Conservation (phyloP, 2,113 vertebrate genomes). For the Neotoma lepida region DNA sequence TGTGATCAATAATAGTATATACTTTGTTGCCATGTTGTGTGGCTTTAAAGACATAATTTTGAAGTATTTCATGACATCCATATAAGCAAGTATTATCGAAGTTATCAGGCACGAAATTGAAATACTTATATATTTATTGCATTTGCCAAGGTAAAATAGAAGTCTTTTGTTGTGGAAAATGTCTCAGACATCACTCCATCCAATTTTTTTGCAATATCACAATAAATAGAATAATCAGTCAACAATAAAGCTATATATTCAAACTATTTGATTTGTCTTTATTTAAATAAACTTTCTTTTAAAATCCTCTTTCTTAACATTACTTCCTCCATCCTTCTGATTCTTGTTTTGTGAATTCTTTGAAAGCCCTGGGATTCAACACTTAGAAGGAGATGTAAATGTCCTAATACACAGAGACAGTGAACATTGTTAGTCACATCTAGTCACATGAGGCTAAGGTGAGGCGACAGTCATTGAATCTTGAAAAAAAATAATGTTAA, state of each 20-base stretch:
- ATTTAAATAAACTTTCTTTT: background rate
- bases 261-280: background rate
- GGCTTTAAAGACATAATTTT: background rate
- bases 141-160: background rate
- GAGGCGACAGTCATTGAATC: constrained; percentile 39
- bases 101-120: background rate
- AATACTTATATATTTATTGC: background rate
- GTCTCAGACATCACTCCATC: background rate
- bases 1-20: background rate
- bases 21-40: background rate
- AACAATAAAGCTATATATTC: background rate
- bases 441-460: constrained; percentile 31
- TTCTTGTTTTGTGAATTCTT: background rate
- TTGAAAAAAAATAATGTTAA: background rate
- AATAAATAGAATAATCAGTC: background rate
- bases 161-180: background rate
- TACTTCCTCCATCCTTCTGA: background rate
- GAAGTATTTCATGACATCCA: background rate
- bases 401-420: constrained; percentile 29
- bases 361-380: background rate
- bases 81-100: background rate
- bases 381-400: constrained; percentile 15
- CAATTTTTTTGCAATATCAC: background rate
- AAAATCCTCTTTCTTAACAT: background rate
- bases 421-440: constrained; percentile 15